phyloP scores from a whole-genome alignment of 2,113 vertebrate genomes.

The Calypte anna region DNA sequence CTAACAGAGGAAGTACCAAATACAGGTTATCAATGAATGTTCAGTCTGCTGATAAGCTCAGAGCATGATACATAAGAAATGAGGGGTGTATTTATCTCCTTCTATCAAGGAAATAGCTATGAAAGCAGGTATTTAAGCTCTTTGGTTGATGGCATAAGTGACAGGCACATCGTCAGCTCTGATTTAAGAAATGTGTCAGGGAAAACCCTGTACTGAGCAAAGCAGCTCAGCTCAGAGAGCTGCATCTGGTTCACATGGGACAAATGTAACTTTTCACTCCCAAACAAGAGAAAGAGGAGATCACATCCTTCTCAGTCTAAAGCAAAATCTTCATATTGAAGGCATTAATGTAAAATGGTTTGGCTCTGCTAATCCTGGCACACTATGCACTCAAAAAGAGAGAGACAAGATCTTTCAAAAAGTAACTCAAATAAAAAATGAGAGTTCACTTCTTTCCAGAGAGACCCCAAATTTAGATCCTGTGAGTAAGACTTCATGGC shows the following conservation, averaged over 20 bases:
- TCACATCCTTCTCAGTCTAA: background rate
- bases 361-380: background rate
- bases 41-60: background rate
- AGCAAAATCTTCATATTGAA: background rate
- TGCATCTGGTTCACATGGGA: background rate
- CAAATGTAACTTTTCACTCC: background rate
- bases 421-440: background rate
- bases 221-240: background rate
- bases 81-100: background rate
- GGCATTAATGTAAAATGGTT: background rate
- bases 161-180: background rate
- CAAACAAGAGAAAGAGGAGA: background rate
- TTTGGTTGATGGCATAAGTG: background rate
- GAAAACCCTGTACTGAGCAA: background rate
- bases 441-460: background rate
- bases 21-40: background rate
- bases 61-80: background rate
- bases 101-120: background rate
- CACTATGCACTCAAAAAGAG: background rate
- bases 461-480: background rate
- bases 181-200: background rate
- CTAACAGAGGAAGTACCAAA: background rate
- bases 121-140: background rate
- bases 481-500: background rate
- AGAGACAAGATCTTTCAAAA: background rate